Base-by-base conservation (phyloP, 2,888 invertebrate genomes). In the Drosophila anceps region DNA sequence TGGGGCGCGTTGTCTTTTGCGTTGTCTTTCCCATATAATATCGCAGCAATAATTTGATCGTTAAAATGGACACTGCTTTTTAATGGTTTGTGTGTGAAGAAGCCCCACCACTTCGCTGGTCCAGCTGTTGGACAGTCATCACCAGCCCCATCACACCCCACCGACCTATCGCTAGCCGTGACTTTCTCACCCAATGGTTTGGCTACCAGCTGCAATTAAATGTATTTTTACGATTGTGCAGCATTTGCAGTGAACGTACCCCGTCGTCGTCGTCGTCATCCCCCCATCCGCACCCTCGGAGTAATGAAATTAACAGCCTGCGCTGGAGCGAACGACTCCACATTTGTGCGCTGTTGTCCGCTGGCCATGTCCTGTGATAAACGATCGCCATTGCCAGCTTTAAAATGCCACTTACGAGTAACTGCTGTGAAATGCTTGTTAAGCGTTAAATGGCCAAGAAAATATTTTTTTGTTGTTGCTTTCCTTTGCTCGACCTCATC, bases 381-480 rank as follows among this genome's bases (percentile, higher is more conserved):
- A 84, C 90, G 90, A 90, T 89, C 74, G 65, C 61, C 59, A 79
- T 60, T 71, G 64, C 59, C 69, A 79, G 79, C 88, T 81, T 90
- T 88, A 86, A 86, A 86, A 76, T 74, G 88, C 84, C 87, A 88
- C 88, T 90, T 86, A 86, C 82, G 82, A 73, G 79, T 84, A 77
- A 88, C 84, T 72, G 86, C 73, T 81, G 67, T 76, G 73, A 73
- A 84, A 86, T 71, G 74, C 69, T 76, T 81, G 81, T 88, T 78
- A 83, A 81, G 73, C 76, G 87, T 79, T 88, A 86, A 86, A 90
- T 77, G 73, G 69, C 82, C 83, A 79, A 75, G 86, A 76, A 79
- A 87, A 74, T 68, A 33, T 58, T 55, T 35, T 37, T 53, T 43
- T 69, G 29, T 20, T 41, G 5, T 2, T 50, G 29, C 9, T 27